Evolutionary conservation across 2,888 invertebrate species (phyloP).

Genomic region (Andrena flavipes): DNA sequence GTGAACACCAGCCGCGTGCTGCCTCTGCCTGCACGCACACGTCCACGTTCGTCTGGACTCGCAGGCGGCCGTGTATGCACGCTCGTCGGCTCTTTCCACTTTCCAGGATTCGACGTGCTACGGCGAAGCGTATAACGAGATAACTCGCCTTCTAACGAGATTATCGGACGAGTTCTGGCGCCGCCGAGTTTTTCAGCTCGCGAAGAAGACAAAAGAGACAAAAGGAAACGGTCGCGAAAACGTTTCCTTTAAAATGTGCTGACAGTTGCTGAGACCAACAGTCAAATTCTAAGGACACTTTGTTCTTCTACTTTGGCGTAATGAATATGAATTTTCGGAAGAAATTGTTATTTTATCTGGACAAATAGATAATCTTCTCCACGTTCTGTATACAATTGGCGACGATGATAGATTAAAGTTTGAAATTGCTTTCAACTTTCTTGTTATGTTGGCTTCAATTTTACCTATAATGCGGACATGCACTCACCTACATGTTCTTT

Average conservation of each 20-base stretch:
- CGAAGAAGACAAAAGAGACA: background rate
- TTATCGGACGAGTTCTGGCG: slow-evolving; percentile 44
- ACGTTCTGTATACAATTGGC: too few species aligned
- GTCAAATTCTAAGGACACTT: too few species aligned
- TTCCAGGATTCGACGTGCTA: slow-evolving; percentile 39
- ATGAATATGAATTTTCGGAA: too few species aligned
- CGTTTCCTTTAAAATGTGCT: background rate
- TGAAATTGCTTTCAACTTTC: background rate
- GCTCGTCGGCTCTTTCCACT: background rate
- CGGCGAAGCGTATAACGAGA: slow-evolving; percentile 63
- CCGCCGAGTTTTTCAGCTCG: slow-evolving; percentile 10
- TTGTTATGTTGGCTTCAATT: background rate
- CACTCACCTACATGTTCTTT: too few species aligned
- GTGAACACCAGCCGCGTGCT: slow-evolving; percentile 4
- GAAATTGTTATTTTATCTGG: too few species aligned
- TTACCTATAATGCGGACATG: too few species aligned
- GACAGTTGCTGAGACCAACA: too few species aligned
- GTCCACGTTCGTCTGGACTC: background rate
- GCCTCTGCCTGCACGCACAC: background rate
- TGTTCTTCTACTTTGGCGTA: too few species aligned
- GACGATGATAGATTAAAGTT: too few species aligned
- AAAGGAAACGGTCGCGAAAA: background rate
- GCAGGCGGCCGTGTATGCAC: background rate
- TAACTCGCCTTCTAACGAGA: slow-evolving; percentile 67
- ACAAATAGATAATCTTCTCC: too few species aligned